Conservation (phyloP, 2,797 vertebrate genomes). For the Pelobates cultripes region DNA sequence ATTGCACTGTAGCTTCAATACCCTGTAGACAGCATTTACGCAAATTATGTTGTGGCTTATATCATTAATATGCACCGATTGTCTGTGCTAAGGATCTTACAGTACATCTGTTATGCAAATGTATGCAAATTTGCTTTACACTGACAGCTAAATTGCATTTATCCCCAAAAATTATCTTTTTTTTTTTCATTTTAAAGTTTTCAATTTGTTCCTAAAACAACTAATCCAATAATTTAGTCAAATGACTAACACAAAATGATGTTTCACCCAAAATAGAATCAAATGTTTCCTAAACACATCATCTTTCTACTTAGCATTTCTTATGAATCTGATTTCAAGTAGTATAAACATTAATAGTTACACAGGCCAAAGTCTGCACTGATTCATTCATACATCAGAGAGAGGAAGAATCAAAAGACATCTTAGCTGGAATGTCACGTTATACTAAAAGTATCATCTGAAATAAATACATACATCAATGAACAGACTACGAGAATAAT, state of each 20-base stretch:
- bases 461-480: too few species aligned
- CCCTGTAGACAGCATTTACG: constrained; percentile 80
- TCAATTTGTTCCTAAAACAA: constrained; percentile 81
- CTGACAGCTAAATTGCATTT: constrained; percentile 81
- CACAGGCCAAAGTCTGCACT: constrained; percentile 58
- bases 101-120: constrained; percentile 90
- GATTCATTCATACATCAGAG: not conserved
- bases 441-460: not conserved
- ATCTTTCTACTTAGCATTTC: constrained; percentile 72
- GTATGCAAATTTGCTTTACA: constrained; percentile 77
- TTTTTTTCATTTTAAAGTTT: constrained; percentile 81
- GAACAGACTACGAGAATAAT: too few species aligned
- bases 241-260: constrained; percentile 81
- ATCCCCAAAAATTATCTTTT: constrained; percentile 78
- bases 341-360: constrained; percentile 72
- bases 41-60: constrained; percentile 78
- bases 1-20: constrained; percentile 77
- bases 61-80: constrained; percentile 86
- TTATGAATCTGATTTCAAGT: constrained; percentile 68
- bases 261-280: constrained; percentile 77
- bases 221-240: constrained; percentile 82
- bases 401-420: not conserved
- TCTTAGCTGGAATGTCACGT: not conserved
- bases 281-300: constrained; percentile 75
- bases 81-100: constrained; percentile 85